Evolutionary conservation across 2,113 vertebrate species (phyloP), one percentile per base, ranked within the genome.

Genomic region (Anthoscopus minutus): DNA sequence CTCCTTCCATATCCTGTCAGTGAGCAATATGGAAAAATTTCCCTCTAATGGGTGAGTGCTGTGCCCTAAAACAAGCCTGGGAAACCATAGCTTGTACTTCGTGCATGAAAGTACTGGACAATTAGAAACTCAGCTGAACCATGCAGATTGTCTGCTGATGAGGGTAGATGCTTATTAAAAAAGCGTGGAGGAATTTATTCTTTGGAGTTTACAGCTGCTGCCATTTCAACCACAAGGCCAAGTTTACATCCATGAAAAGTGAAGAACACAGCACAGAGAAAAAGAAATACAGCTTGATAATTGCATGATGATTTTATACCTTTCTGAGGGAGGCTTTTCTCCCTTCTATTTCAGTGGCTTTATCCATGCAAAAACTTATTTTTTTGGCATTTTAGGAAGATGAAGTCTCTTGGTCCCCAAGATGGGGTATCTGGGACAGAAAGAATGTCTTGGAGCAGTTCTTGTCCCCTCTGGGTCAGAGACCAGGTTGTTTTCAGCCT

Each of bases 1-100:
- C 82, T 96, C 76, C 87, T 92, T 94, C 92, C 65, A 95, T 73
- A 67, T 93, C 69, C 89, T 95, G 92, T 92, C 95, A 96, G 58
- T 95, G 93, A 94, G 72, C 61, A 97, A 84, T 81, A 72, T 85
- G 91, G 92, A 97, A 97, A 97, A 91, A 89, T 66, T 91, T 95
- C 93, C 48, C 67, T 90, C 64, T 78, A 88, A 94, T 83, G 89
- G 89, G 54, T 42, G 79, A 96, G 61, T 79, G 86, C 82, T 81
- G 57, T 77, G 70, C 87, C 47, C 80, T 86, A 20, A 78, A 89
- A 56, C 57, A 80, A 81, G 88, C 64, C 88, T 93, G 88, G 79
- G 83, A 93, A 96, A 87, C 67, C 92, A 82, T 58, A 81, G 71
- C 45, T 93, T 95, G 88, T 82, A 94, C 86, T 94, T 96, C 22